Conservation (phyloP, 2,113 vertebrate genomes). For the Nothobranchius furzeri region DNA sequence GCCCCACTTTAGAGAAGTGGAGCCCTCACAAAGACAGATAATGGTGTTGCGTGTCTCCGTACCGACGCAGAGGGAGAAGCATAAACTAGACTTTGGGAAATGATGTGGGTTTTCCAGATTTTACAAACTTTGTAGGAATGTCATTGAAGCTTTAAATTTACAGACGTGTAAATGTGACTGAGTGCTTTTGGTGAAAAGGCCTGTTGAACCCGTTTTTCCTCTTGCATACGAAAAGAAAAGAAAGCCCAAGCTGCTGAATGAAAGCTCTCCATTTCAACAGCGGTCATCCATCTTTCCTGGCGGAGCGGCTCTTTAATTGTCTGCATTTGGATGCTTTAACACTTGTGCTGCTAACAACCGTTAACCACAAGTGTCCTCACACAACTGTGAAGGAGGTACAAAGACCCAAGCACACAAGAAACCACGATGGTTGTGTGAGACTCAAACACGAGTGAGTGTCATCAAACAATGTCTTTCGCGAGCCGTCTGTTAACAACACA, state of each 20-base stretch:
- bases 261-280: slow-evolving; percentile 82
- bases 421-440: slow-evolving; percentile 27
- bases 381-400: slow-evolving; percentile 89
- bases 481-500: slow-evolving; percentile 76
- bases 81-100: too few relatives aligned
- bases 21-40: too few relatives aligned
- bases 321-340: slow-evolving; percentile 79
- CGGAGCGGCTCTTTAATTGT: slow-evolving; percentile 87
- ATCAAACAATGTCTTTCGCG: slow-evolving; percentile 70
- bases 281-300: slow-evolving; percentile 85
- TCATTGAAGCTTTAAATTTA: slow-evolving; percentile 2
- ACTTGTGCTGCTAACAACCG: slow-evolving; percentile 92
- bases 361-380: slow-evolving; percentile 87
- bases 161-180: slow-evolving; percentile 6
- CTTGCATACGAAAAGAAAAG: slow-evolving; percentile 49
- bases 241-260: slow-evolving; percentile 66
- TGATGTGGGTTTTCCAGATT: neutral
- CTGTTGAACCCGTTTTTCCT: slow-evolving; percentile 47
- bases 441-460: slow-evolving; percentile 71
- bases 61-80: too few relatives aligned
- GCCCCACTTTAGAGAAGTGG: too few relatives aligned
- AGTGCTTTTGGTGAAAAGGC: slow-evolving; percentile 64
- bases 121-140: slow-evolving; percentile 1
- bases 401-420: slow-evolving; percentile 63
- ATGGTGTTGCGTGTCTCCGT: too few relatives aligned